Evolutionary conservation across 53 echinoderm and acorn worm species (phyloP).

Genomic region (Arbacia lixula): DNA sequence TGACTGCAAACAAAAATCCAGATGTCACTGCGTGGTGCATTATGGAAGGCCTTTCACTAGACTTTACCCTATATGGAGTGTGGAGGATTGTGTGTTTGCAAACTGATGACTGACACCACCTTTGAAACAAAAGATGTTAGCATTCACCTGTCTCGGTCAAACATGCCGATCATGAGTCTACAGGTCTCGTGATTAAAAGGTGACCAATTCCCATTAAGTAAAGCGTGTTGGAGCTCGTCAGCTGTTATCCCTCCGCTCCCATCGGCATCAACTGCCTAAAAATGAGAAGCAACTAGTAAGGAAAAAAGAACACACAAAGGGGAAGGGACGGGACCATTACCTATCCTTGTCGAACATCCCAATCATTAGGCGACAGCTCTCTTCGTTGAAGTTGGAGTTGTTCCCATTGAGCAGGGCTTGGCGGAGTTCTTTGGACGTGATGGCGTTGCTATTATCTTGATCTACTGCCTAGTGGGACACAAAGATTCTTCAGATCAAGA

Average conservation of each 20-base stretch:
- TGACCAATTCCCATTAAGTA: constrained; percentile 96
- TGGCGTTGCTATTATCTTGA: constrained; percentile 75
- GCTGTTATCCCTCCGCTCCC: constrained; percentile 76
- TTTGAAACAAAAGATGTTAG: background rate
- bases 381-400: constrained; percentile 88
- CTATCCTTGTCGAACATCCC: constrained; percentile 97
- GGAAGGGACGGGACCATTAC: constrained; percentile 65
- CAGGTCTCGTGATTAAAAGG: constrained; percentile 93
- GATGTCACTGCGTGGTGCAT: no score
- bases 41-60: no score
- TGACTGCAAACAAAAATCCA: no score
- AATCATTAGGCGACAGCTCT: constrained; percentile 96
- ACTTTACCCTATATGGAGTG: no score
- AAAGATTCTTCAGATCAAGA: no score
- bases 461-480: constrained; percentile 85
- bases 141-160: constrained; percentile 89
- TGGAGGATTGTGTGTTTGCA: no score
- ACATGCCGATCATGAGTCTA: constrained; percentile 99
- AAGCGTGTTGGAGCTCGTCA: constrained; percentile 73
- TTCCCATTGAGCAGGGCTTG: constrained; percentile 89
- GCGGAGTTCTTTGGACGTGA: constrained; percentile 77
- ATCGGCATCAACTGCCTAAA: constrained; percentile 91
- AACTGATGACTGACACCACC: no score
- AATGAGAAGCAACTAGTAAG: background rate
- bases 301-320: constrained; percentile 2